Conservation (phyloP, 2,113 vertebrate genomes). For the Eptesicus fuscus region DNA sequence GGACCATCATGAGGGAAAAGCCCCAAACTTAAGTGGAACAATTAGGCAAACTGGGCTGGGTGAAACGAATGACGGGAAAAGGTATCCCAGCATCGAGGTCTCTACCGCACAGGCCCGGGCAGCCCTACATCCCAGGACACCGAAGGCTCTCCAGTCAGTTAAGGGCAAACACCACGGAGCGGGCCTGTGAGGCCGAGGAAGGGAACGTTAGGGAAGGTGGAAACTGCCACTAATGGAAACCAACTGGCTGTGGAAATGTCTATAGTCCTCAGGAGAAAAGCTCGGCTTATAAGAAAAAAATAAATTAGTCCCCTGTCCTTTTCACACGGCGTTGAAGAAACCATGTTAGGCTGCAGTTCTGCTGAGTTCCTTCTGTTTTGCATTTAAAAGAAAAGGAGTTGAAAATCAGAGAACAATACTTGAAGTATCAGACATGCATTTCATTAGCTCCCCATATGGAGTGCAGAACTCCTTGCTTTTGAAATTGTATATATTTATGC, state of each 20-base stretch:
- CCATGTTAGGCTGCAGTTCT: conserved; percentile 34
- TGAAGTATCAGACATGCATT: conserved; percentile 65
- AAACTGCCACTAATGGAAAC: conserved; percentile 53
- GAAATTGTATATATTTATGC: conserved; percentile 73
- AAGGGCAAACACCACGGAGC: neutral
- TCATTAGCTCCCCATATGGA: conserved; percentile 68
- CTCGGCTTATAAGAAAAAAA: conserved; percentile 42
- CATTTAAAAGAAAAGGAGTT: conserved; percentile 62
- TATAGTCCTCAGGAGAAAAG: neutral
- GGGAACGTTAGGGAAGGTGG: neutral
- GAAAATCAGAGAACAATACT: conserved; percentile 65
- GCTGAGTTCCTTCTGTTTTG: conserved; percentile 58
- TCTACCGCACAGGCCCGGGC: neutral
- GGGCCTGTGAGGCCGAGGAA: neutral
- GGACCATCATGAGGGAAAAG: neutral
- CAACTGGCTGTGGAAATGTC: neutral
- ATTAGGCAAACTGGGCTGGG: neutral
- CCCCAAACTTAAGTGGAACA: neutral
- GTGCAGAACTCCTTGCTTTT: conserved; percentile 62
- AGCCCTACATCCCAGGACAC: neutral
- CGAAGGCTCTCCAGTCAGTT: neutral
- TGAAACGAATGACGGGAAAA: neutral
- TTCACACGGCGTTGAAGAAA: conserved; percentile 49
- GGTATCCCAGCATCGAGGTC: neutral
- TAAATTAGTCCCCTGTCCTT: conserved; percentile 47